Conservation (phyloP, 92 coral and sea anemone genomes). For the Plumapathes pennacea region DNA sequence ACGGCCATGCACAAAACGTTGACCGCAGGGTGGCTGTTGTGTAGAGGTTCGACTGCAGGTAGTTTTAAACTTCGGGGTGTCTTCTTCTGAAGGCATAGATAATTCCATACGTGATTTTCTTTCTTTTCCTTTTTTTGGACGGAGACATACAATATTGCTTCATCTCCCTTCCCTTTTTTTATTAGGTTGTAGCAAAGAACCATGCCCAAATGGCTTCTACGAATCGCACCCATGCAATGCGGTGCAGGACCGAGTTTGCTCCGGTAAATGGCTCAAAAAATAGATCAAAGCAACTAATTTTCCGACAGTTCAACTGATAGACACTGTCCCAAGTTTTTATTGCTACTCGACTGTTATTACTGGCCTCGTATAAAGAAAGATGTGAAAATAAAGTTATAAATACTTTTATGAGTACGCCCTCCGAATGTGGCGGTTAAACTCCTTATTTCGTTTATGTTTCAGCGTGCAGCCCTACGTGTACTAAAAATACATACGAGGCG, state of each 20-base stretch:
- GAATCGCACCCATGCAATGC: constrained; percentile 59
- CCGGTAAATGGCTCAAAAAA: constrained; percentile 20
- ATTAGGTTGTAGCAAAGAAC: constrained; percentile 53
- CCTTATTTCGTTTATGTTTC: not conserved
- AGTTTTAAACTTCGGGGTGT: no score
- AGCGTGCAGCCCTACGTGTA: constrained; percentile 72
- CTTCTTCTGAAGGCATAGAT: no score
- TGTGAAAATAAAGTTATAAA: not conserved
- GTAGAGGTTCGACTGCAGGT: no score
- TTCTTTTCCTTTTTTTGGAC: no score
- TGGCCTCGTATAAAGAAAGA: no score
- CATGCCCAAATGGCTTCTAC: constrained; percentile 60
- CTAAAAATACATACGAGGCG: constrained; percentile 53
- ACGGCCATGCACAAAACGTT: no score
- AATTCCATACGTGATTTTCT: no score
- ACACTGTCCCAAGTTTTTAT: no score
- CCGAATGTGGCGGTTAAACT: not conserved
- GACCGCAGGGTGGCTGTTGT: no score
- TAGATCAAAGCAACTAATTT: not conserved
- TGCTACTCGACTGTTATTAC: no score
- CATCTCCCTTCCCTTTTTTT: not conserved
- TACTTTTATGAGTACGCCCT: not conserved
- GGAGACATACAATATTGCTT: no score
- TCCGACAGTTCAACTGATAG: no score
- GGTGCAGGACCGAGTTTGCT: constrained; percentile 58